These are phyloP conservation scores for Hassar affinis DNA, from an alignment of 2,113 vertebrate genomes.

Conservation along the genomic window DNA sequence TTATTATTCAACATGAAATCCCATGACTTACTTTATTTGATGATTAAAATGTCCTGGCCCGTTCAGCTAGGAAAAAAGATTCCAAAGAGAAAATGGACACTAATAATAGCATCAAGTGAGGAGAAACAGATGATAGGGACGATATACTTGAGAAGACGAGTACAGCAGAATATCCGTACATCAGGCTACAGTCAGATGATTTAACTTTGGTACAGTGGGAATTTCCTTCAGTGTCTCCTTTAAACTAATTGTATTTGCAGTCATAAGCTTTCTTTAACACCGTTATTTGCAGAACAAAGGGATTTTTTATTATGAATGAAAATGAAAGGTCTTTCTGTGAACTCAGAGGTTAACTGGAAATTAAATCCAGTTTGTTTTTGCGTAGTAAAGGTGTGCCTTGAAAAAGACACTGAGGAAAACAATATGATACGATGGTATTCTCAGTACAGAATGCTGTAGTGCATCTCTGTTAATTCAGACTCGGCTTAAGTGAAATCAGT, in stretches of 20 bases:
- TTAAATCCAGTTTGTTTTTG: conserved; percentile 11
- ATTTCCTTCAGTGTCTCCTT: not conserved
- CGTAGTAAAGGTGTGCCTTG: not conserved
- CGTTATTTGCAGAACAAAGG: not conserved
- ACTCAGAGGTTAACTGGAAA: not conserved
- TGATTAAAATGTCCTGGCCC: not conserved
- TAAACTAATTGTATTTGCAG: not conserved
- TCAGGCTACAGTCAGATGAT: not conserved
- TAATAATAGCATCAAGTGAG: not conserved
- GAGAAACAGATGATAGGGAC: not conserved
- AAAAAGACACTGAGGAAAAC: not conserved
- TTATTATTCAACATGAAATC: not conserved
- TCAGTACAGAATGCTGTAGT: not conserved
- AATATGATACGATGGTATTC: not conserved
- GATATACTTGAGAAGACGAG: not conserved
- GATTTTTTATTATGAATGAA: not conserved
- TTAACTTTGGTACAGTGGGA: not conserved
- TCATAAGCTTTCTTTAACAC: not conserved
- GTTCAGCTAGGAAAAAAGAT: not conserved
- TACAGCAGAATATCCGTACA: not conserved
- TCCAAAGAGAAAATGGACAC: not conserved
- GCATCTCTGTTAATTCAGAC: not conserved
- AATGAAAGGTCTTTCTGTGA: not conserved
- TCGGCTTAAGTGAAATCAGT: not conserved
- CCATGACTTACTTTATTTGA: no score